A percentile compares a stretch with the other conserved stretches of the same genome.
phyloP scores from a whole-genome alignment of 2,888 invertebrate species.

The Lasius fuliginosus region DNA sequence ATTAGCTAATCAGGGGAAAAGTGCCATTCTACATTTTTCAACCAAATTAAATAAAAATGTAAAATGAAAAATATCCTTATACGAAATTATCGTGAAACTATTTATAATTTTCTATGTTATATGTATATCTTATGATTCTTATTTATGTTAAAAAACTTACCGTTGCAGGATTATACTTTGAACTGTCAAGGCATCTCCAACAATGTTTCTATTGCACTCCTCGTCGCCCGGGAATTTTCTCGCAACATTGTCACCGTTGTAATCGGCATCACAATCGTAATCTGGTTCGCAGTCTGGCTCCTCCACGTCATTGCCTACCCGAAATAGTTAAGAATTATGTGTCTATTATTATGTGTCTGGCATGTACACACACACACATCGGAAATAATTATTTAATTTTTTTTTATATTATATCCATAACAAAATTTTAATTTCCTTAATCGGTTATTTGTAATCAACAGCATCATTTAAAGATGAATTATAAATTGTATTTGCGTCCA shows the following conservation, averaged over 20 bases:
- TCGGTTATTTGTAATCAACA: too few species aligned
- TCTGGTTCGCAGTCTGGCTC: constrained; percentile 86
- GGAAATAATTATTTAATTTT: too few species aligned
- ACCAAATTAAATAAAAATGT: constrained; percentile 1
- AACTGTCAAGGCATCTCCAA: constrained; percentile 89
- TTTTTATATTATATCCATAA: too few species aligned
- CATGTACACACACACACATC: neutral
- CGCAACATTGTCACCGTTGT: constrained; percentile 86
- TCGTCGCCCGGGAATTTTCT: constrained; percentile 86
- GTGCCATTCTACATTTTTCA: neutral
- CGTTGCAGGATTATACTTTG: constrained; percentile 93
- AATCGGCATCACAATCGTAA: constrained; percentile 88
- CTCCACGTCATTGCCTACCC: constrained; percentile 87
- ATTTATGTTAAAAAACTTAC: constrained; percentile 84
- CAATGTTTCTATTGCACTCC: constrained; percentile 85
- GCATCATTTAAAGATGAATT: too few species aligned
- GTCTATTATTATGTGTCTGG: neutral
- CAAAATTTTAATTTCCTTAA: too few species aligned
- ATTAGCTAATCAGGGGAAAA: neutral
- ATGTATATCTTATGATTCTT: neutral
- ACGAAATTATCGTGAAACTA: neutral
- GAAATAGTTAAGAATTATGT: neutral
- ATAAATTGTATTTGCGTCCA: too few species aligned
- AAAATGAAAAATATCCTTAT: neutral
- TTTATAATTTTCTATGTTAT: neutral